phyloP scores from a whole-genome alignment of 2,888 invertebrate species.

The Cantharis flavilabris region DNA sequence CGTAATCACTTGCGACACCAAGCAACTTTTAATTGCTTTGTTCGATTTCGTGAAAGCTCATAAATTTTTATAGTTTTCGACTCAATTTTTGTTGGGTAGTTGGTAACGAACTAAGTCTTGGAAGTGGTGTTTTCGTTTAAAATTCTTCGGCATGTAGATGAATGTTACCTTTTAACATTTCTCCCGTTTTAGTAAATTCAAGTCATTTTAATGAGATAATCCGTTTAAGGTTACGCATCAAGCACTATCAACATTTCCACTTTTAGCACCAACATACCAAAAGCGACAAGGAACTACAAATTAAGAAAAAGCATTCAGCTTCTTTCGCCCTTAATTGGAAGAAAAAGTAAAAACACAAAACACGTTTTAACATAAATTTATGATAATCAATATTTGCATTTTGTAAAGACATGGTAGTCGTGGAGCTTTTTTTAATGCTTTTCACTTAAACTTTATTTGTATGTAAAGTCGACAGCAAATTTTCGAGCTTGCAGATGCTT shows the following conservation, averaged over 20 bases:
- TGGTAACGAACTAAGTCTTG: background rate
- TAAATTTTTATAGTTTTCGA: background rate
- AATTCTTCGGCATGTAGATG: background rate
- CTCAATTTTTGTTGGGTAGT: background rate
- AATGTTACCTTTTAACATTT: background rate
- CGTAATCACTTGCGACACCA: background rate
- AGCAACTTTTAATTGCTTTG: background rate
- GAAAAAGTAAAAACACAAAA: background rate
- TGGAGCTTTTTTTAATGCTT: constrained; percentile 11
- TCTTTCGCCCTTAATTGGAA: constrained; percentile 12
- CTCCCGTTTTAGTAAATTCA: constrained; percentile 5
- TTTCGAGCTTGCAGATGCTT: constrained; percentile 24
- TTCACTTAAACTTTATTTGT: constrained; percentile 6
- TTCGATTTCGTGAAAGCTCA: background rate
- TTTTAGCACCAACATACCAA: constrained; percentile 6
- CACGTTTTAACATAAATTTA: background rate
- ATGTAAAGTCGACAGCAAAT: constrained; percentile 13
- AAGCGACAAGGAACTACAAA: constrained; percentile 10
- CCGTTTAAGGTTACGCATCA: constrained; percentile 10
- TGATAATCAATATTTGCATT: background rate
- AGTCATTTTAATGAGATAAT: constrained; percentile 5
- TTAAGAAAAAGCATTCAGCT: background rate
- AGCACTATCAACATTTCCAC: constrained; percentile 2
- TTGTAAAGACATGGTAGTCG: constrained; percentile 5
- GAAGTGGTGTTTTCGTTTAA: background rate